Base-by-base conservation (phyloP, 1,140 invertebrate genomes). In the Drosophila rhopaloa region DNA sequence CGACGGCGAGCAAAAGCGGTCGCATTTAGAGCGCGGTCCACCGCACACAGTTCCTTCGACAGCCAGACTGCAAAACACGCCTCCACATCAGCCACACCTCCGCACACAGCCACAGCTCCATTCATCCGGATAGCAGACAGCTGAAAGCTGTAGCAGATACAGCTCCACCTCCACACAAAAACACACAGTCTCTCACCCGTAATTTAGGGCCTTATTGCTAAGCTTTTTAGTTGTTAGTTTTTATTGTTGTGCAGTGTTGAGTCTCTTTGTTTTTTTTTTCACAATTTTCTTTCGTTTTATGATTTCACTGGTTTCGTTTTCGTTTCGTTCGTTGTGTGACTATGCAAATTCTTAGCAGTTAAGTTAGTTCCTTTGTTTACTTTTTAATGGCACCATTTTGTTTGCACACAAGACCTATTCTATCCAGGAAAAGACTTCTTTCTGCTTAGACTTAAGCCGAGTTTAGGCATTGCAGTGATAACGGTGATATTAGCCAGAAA, bases 401-500 rank as follows among this genome's bases (percentile, higher is more conserved):
- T 79, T 79, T 79, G 67, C 75, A 81, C 68, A 70, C 68, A 72
- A 16, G 29, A 54, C 65, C 51, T 48, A 37, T 48, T 71, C 67
- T 70, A 71, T 27, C 29, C 29, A 56, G 66, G 62, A 66, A 67
- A 75, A 86, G 79, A 88, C 84, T 83, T 80, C 76, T 74, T 79
- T 79, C 70, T 66, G 83, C 79, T 66, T 77, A 79, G 73, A 79
- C 83, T 82, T 72, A 73, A 76, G 65, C 53, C 71, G 60, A 79
- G 75, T 76, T 86, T 75, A 84, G 68, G 77, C 82, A 51, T 19
- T 59, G 82, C 79, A 82, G 83, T 86, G 82, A 86, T 86, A 89
- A 89, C 57, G 80, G 83, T 88, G 83, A 88, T 88, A 88, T 86
- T 86, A 86, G 83, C 76, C 83, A 81, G 81, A 84, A 76, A 61